phyloP scores from a whole-genome alignment of 2,113 vertebrate genomes.

The Callipepla squamata region DNA sequence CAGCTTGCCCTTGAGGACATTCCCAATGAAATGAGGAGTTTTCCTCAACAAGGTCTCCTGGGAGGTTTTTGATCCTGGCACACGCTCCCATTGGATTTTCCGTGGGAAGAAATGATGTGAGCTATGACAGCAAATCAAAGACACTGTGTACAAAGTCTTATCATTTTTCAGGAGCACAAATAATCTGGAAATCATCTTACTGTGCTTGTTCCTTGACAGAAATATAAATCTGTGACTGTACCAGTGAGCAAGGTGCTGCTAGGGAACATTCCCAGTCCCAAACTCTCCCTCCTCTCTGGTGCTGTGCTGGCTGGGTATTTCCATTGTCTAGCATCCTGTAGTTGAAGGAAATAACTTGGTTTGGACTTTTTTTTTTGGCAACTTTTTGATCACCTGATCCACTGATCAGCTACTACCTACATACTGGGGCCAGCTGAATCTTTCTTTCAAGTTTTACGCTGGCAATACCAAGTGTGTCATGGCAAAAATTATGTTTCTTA shows the following conservation, averaged over 20 bases:
- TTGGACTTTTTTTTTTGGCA: not conserved
- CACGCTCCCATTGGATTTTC: not conserved
- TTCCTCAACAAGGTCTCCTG: not conserved
- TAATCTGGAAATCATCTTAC: not conserved
- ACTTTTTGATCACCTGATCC: not conserved
- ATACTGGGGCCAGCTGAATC: not conserved
- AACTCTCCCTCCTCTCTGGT: not conserved
- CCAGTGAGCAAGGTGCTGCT: rapidly evolving
- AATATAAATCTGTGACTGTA: not conserved
- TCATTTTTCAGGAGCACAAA: not conserved
- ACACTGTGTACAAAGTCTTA: not conserved
- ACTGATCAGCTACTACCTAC: not conserved
- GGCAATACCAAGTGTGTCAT: not conserved
- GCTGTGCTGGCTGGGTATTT: not conserved
- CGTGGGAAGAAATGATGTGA: not conserved
- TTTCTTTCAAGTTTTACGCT: not conserved
- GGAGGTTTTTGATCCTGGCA: not conserved
- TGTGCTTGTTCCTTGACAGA: not conserved
- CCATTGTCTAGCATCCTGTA: not conserved
- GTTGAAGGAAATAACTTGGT: not conserved
- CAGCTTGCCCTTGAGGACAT: not conserved
- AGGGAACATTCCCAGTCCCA: not conserved
- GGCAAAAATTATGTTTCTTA: not conserved
- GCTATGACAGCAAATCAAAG: not conserved
- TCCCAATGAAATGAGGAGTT: not conserved